These are phyloP conservation scores for Physella acuta DNA, from an alignment of 1,140 invertebrate species.

Conservation along the genomic window DNA sequence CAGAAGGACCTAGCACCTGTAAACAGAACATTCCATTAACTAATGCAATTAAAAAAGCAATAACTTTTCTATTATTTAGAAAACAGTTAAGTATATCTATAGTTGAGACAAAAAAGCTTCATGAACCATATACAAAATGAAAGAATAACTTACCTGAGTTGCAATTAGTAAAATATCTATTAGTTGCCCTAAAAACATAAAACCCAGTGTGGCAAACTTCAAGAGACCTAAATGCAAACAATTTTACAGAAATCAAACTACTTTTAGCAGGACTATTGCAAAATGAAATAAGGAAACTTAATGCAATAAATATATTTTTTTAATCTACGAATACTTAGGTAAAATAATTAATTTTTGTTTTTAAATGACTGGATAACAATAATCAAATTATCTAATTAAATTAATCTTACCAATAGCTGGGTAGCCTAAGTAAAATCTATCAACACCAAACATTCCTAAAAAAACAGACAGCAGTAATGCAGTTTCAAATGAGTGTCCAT, in stretches of 20 bases:
- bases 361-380: too few relatives aligned
- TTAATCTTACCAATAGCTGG: conserved; percentile 74
- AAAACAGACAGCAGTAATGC: conserved; percentile 91
- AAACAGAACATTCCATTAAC: conserved; percentile 4
- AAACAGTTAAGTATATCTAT: background rate
- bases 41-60: too few relatives aligned
- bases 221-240: conserved; percentile 70
- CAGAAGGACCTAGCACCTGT: conserved; percentile 83
- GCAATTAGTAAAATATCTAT: conserved; percentile 94
- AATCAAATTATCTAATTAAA: too few relatives aligned
- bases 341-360: too few relatives aligned
- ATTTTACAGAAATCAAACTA: background rate
- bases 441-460: conserved; percentile 92
- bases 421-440: conserved; percentile 95
- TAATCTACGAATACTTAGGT: too few relatives aligned
- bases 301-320: too few relatives aligned
- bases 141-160: conserved; percentile 66
- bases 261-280: background rate
- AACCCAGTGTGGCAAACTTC: conserved; percentile 93
- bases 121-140: background rate
- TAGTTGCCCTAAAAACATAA: conserved; percentile 92
- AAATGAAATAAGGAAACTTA: too few relatives aligned
- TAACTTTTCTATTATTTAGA: background rate
- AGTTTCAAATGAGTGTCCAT: conserved; percentile 76
- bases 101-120: background rate